phyloP scores from a whole-genome alignment of 1,140 invertebrate genomes.

The Eufriesea mexicana region DNA sequence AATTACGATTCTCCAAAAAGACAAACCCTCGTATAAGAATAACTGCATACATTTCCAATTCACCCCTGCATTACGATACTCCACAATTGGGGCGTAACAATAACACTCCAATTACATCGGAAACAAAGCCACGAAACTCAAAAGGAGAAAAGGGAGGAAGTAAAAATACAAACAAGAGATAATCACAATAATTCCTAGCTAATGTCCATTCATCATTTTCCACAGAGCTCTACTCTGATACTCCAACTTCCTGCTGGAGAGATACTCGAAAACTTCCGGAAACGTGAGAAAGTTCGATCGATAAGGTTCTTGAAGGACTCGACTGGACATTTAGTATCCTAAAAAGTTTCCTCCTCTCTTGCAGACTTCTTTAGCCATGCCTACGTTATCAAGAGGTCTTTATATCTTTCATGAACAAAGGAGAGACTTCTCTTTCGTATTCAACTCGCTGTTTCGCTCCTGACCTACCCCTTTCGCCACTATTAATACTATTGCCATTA shows the following conservation, averaged over 20 bases:
- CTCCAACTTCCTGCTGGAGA: constrained; percentile 22
- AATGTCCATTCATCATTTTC: constrained; percentile 20
- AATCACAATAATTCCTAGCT: background rate
- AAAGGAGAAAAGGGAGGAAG: too few species aligned
- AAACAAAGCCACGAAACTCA: too few species aligned
- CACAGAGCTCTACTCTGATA: background rate
- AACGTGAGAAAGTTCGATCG: constrained; percentile 34
- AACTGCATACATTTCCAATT: too few species aligned
- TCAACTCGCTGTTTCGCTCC: background rate
- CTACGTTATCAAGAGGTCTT: background rate
- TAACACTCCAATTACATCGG: too few species aligned
- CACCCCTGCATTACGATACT: too few species aligned
- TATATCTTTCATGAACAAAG: background rate
- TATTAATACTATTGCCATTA: background rate
- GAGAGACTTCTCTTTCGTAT: background rate
- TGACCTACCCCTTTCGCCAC: background rate
- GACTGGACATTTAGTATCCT: constrained; percentile 34
- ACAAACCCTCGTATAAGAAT: too few species aligned
- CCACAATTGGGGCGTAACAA: too few species aligned
- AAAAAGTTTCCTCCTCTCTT: constrained; percentile 2
- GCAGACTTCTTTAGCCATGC: too few species aligned
- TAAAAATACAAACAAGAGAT: background rate
- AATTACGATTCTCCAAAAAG: too few species aligned
- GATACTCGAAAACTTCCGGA: constrained; percentile 22
- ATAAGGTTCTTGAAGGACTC: constrained; percentile 35